phyloP scores from a whole-genome alignment of 2,113 vertebrate genomes.

The Cryptomyrus ogoouensis region DNA sequence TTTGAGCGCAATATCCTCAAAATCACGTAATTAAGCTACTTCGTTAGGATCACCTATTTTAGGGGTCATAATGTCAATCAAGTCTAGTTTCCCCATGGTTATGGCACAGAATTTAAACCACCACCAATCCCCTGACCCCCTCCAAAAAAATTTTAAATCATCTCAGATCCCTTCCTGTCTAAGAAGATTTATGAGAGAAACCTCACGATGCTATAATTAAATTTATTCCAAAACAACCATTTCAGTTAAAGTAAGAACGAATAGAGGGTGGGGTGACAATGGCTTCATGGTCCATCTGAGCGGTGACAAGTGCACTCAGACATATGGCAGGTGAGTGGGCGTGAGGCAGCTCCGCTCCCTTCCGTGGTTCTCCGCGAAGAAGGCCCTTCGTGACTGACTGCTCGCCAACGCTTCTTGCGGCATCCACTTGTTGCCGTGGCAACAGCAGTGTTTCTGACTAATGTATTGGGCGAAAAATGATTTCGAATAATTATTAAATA shows the following conservation, averaged over 20 bases:
- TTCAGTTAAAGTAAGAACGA: neutral
- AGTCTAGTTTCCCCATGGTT: neutral
- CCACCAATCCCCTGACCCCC: neutral
- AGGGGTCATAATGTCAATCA: neutral
- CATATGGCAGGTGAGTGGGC: conserved; percentile 15
- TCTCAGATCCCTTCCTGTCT: neutral
- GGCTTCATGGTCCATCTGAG: conserved; percentile 9
- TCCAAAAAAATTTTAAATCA: neutral
- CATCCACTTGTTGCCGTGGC: conserved; percentile 9
- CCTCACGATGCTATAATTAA: neutral
- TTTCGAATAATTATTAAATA: neutral
- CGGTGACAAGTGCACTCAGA: conserved; percentile 9
- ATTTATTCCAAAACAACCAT: neutral
- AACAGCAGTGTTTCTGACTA: conserved; percentile 14
- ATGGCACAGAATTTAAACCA: neutral
- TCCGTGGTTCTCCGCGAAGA: neutral
- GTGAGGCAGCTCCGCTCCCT: neutral
- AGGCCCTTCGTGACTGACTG: conserved; percentile 18
- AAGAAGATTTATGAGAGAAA: neutral
- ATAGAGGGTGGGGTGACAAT: neutral
- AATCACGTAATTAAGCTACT: neutral
- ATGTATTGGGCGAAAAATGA: neutral
- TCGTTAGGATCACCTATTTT: neutral
- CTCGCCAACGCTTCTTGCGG: conserved; percentile 12
- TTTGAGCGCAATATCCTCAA: neutral